Evolutionary conservation across 2,113 vertebrate species (phyloP).

Genomic region (Cyanoliseus patagonus): DNA sequence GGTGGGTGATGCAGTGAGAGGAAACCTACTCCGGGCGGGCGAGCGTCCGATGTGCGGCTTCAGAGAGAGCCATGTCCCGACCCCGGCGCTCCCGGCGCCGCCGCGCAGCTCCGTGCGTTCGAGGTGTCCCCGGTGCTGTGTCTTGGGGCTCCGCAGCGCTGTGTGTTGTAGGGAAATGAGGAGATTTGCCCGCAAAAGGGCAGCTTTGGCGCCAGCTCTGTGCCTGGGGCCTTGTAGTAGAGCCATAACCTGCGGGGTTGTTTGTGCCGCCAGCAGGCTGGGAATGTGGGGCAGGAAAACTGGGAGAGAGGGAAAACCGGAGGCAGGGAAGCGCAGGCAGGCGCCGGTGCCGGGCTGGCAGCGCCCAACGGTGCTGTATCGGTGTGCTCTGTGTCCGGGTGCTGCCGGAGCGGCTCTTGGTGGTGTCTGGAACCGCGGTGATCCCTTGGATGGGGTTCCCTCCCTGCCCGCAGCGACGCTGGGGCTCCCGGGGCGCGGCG

Average conservation of each 20-base stretch:
- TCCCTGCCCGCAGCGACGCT: neutral
- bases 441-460: neutral
- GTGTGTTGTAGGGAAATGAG: neutral
- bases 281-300: neutral
- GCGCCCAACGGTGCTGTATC: neutral
- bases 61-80: too few species aligned
- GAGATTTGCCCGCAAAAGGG: neutral
- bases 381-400: rapidly evolving
- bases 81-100: rapidly evolving
- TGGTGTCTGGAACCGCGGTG: too few species aligned
- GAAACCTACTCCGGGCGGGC: rapidly evolving
- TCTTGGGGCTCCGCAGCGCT: rapidly evolving
- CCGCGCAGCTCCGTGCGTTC: rapidly evolving
- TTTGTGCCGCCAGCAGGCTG: neutral
- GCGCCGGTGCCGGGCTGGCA: neutral
- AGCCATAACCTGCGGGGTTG: neutral
- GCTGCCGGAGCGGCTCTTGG: neutral
- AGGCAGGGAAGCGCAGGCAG: rapidly evolving
- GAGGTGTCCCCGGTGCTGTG: rapidly evolving
- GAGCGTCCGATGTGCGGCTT: rapidly evolving
- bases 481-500: neutral
- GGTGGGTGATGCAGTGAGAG: rapidly evolving
- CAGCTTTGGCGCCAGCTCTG: neutral
- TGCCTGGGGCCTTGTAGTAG: rapidly evolving
- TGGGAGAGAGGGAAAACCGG: rapidly evolving